Base-by-base conservation (phyloP, 2,113 vertebrate species). In the Petromus typicus region DNA sequence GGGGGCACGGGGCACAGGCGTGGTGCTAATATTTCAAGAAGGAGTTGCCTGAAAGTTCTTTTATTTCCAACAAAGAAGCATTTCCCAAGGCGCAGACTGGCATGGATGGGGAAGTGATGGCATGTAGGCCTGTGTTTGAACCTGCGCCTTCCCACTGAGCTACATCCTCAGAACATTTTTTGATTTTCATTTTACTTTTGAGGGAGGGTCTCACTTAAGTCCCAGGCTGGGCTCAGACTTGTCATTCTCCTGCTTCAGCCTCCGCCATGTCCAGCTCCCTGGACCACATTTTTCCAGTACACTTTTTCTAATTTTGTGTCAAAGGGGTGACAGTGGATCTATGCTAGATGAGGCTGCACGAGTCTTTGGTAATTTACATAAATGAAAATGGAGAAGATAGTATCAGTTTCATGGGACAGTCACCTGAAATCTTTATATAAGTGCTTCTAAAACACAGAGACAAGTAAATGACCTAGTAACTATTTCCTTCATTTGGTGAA, bases 371-470 rank as follows among this genome's bases (percentile, higher is more conserved):
- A 45, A 96, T 92, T 73, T 91, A 40, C 63, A 63, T 83, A 76
- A 71, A n/a, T 66, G 86, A 81, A 96, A 37, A 69, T 51, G 45
- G 37, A 89, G 66, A 91, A 63, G 18, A 10, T 4, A 71, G 17
- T 18, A 61, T 89, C 56, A 63, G 1, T 79, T 43, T 67, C 76
- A 59, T 3, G 1, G 59, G 71, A 45, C 20, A 84, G 34, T 43
- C 57, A 45, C 43, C 43, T 82, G 78, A 67, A 79, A 83, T 27
- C 57, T 54, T 40, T 10, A 59, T 66, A 27, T 80, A 78, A 90
- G 27, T 78, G 86, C 32, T 73, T 92, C 78, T 84, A 61, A 95
- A 87, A 90, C 64, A 54, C 54, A n/a, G 69, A 75, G 66, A 51
- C 23, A 66, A 40, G 25, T n/a, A 67, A n/a, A 64, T 73, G 22